Conservation (phyloP, 2,888 invertebrate species). For the Capitulum mitella region DNA sequence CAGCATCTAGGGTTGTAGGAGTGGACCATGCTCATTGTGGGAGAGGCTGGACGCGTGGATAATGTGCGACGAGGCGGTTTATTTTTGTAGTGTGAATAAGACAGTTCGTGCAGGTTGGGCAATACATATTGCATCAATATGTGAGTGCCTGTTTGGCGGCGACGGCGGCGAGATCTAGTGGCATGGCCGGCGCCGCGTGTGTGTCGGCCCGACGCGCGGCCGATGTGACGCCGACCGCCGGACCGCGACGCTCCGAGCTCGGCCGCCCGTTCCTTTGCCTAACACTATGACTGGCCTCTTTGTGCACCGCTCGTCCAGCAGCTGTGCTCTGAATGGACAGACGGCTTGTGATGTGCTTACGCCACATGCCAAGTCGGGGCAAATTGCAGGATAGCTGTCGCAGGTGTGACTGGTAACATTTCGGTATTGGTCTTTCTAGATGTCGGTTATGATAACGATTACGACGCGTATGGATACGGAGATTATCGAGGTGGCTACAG, state of each 20-base stretch:
- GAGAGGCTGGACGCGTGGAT: background rate
- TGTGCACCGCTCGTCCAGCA: background rate
- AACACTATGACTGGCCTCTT: conserved; percentile 5
- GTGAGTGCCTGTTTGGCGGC: background rate
- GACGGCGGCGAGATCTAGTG: background rate
- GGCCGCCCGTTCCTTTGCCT: background rate
- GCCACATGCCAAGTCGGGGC: no score
- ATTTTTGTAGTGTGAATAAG: conserved; percentile 2
- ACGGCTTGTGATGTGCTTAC: no score
- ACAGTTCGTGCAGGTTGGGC: background rate
- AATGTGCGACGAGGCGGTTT: background rate
- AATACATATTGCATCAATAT: conserved; percentile 16
- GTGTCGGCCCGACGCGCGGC: background rate
- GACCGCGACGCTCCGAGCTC: background rate
- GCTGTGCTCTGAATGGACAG: no score
- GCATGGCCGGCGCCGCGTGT: background rate
- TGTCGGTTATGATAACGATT: conserved; percentile 57
- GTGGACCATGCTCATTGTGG: conserved; percentile 7
- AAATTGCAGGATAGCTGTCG: no score
- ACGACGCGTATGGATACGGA: conserved; percentile 96
- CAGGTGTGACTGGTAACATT: background rate
- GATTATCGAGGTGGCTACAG: conserved; percentile 95
- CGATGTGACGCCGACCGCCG: background rate
- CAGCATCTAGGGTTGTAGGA: background rate
- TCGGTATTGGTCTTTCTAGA: conserved; percentile 11